phyloP scores from a whole-genome alignment of 1,140 invertebrate species.

The Drosophila virilis region DNA sequence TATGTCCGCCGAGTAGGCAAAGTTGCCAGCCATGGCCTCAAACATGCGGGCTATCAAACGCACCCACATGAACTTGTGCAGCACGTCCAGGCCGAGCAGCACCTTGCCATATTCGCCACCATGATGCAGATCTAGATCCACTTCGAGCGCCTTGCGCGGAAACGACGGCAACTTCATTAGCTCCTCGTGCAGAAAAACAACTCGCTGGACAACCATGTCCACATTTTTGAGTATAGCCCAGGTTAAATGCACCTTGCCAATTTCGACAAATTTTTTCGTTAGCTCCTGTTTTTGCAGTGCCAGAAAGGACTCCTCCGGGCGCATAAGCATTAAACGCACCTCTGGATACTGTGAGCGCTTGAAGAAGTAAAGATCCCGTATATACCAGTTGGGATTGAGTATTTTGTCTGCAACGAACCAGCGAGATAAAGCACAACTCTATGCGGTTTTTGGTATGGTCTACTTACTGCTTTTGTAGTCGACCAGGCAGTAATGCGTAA shows the following conservation, averaged over 20 bases:
- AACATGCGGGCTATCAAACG: constrained; percentile 98
- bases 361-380: constrained; percentile 99
- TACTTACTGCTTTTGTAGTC: constrained; percentile 98
- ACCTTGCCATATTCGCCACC: constrained; percentile 96
- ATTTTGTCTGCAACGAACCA: constrained; percentile 60
- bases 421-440: not conserved
- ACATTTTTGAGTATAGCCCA: constrained; percentile 96
- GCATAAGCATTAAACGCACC: constrained; percentile 96
- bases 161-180: constrained; percentile 99
- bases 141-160: constrained; percentile 98
- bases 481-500: constrained; percentile 96
- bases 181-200: constrained; percentile 99
- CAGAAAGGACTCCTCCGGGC: constrained; percentile 95
- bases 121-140: constrained; percentile 97
- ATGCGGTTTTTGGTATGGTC: not conserved
- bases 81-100: constrained; percentile 95
- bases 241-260: constrained; percentile 95
- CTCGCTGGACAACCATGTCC: constrained; percentile 96
- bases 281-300: constrained; percentile 97
- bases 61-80: constrained; percentile 99
- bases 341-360: constrained; percentile 99
- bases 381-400: constrained; percentile 94
- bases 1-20: constrained; percentile 98
- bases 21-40: constrained; percentile 99
- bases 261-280: constrained; percentile 97